Evolutionary conservation across 2,888 invertebrate species (phyloP).

Genomic region (Aphidoletes aphidimyza): DNA sequence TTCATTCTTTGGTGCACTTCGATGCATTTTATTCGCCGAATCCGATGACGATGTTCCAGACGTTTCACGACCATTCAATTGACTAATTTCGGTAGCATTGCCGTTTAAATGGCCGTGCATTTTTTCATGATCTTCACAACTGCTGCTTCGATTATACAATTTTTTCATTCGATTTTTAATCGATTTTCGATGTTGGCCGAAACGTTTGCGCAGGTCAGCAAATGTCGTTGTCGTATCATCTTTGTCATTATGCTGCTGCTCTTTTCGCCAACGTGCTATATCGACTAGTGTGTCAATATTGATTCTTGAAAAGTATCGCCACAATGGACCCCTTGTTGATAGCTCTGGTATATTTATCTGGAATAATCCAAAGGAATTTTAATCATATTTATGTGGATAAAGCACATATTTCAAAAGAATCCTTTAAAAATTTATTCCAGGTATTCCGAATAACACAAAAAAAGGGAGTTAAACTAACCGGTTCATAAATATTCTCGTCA

Average conservation of each 20-base stretch:
- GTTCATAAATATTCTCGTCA: conserved; percentile 63
- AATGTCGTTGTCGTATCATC: conserved; percentile 59
- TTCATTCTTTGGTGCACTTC: background rate
- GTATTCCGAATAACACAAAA: background rate
- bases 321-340: conserved; percentile 57
- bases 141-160: conserved; percentile 58
- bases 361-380: conserved; percentile 55
- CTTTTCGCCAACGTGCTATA: conserved; percentile 59
- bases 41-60: conserved; percentile 57
- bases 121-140: background rate
- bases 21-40: conserved; percentile 56
- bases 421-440: background rate
- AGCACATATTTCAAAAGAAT: too few species aligned
- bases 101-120: background rate
- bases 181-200: conserved; percentile 61
- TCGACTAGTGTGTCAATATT: conserved; percentile 61
- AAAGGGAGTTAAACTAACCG: conserved; percentile 59
- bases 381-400: too few species aligned
- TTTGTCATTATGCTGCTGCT: conserved; percentile 40
- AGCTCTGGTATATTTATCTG: conserved; percentile 61
- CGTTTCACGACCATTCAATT: conserved; percentile 57
- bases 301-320: conserved; percentile 61
- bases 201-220: conserved; percentile 60
- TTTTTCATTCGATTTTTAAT: conserved; percentile 61
- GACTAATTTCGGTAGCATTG: conserved; percentile 57